A percentile compares a stretch with the other conserved stretches of the same genome.
These are phyloP conservation scores for Drosophila setifemur DNA, from an alignment of 1,140 invertebrate species.

Conservation along the genomic window DNA sequence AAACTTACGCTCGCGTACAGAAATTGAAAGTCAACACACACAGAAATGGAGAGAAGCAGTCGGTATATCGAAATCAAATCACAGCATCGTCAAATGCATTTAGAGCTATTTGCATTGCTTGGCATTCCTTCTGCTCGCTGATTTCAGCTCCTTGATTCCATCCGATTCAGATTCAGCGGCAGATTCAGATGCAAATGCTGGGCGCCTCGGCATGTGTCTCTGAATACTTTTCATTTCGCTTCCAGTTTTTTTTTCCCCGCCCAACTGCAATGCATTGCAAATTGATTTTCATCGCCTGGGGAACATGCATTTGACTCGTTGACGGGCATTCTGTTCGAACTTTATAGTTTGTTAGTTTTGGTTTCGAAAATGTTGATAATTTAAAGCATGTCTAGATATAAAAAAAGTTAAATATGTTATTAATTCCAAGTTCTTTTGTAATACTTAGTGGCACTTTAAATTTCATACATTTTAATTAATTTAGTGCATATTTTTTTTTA, in stretches of 20 bases:
- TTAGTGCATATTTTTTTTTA: too few species aligned
- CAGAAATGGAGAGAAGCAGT: background rate
- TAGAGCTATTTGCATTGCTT: conserved; percentile 73
- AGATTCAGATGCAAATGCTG: conserved; percentile 35
- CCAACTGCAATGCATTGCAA: conserved; percentile 47
- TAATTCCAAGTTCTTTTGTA: too few species aligned
- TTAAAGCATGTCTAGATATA: too few species aligned
- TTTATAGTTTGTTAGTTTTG: conserved; percentile 12
- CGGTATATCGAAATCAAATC: conserved; percentile 72
- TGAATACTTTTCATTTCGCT: conserved; percentile 29
- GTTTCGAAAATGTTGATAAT: conserved; percentile 2
- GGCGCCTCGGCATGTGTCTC: conserved; percentile 67
- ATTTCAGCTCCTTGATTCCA: conserved; percentile 40
- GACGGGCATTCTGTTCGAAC: conserved; percentile 14
- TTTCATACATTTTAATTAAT: too few species aligned
- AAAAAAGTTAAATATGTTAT: background rate
- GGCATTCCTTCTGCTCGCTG: conserved; percentile 55
- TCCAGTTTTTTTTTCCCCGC: conserved; percentile 4
- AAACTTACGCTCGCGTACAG: conserved; percentile 43
- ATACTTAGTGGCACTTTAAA: too few species aligned
- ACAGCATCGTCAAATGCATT: conserved; percentile 74
- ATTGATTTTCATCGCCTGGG: conserved; percentile 70
- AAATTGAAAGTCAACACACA: conserved; percentile 73
- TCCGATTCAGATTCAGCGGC: conserved; percentile 10
- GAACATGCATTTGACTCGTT: conserved; percentile 54